Evolutionary conservation across 23 tunicate species (phyloP), one percentile per base, ranked within the genome.

Genomic region (Clavelina lepadiformis): DNA sequence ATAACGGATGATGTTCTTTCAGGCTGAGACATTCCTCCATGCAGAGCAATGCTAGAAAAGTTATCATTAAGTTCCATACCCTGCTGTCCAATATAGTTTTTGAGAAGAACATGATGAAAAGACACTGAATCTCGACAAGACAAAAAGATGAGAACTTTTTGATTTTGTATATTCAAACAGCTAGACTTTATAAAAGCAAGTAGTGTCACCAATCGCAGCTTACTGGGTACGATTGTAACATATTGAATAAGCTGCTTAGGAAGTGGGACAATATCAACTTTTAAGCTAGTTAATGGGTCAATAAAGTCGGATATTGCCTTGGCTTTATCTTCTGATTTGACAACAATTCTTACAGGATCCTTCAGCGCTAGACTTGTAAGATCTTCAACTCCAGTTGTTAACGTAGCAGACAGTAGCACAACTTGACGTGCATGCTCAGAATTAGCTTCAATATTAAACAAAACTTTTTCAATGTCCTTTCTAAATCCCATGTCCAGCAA

Each of bases 401-500:
- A 67, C 11, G 99, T 94, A 15, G 99, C 99, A 5, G 91, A 80
- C 24, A 94, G 70, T 33, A 94, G 53, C 45, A 86, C 84, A 24
- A 68, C 74, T 65, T 91, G 98, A 28, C 46, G 73, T 35, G 59
- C 77, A 15, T 31, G 29, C 3, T 61, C 44, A 3, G 72, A 56
- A 47, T 75, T 69, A 28, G 73, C 69, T 68, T 75, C 74, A 1
- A 84, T 53, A 3, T 74, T 75, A 19, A 62, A 59, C 34, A 79
- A 51, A 33, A 93, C 58, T n/a, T 59, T 45, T 33, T 93, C 76
- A 21, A 94, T 76, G 25, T 75, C 52, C 35, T 69, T 58, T 53
- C 80, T 83, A 70, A 86, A 86, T 1, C 96, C 96, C 95, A 86
- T 86, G 68, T 94, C 99, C 46, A 94, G 60, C 60, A 94, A 56